Evolutionary conservation across 2,888 invertebrate species (phyloP), one percentile per base, ranked within the genome.

Genomic region (Noctua comes): DNA sequence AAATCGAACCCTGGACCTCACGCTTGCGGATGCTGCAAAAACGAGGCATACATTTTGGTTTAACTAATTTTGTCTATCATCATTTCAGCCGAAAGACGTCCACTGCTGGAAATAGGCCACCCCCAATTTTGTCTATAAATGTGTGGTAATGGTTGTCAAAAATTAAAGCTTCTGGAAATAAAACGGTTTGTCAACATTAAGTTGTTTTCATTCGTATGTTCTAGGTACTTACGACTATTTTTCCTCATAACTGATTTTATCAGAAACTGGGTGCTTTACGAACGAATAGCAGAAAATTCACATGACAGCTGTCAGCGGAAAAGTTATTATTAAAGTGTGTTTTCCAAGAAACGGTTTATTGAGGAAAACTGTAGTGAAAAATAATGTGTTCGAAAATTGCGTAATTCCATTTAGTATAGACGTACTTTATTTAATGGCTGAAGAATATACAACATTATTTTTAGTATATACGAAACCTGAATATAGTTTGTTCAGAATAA

Each of bases 231-330:
- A 10, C 21, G 18, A 62, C 31, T 36, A 27, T 51, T 18, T 54
- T 66, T 48, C 31, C 36, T 1, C 10, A 8, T 10, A 27, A 13
- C 18, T 13, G 18, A 27, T 59, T 65, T 62, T 27, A 46, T 13
- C 31, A 10, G n/a, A 31, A 43, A 31, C 21, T 6, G 43, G n/a
- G n/a, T 36, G 13, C 46, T 48, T 27, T 31, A 48, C 48, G 13
- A 40, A 10, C n/a, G 36, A 40, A 36, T 48, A 48, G 18, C 24
- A 24, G 65, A 24, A 40, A 79, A 65, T 57, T 48, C 46, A 40
- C 18, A 27, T 65, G 72, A 57, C 57, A 79, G 46, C 65, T 73
- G 79, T 66, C 65, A 79, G n/a, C 46, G 54, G 13, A n/a, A 65
- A 72, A 79, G 27, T 66, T 79, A 21, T 57, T 13, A 66, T n/a